phyloP scores from a whole-genome alignment of 35 echinoderm and acorn worm species.

The Acanthaster planci region DNA sequence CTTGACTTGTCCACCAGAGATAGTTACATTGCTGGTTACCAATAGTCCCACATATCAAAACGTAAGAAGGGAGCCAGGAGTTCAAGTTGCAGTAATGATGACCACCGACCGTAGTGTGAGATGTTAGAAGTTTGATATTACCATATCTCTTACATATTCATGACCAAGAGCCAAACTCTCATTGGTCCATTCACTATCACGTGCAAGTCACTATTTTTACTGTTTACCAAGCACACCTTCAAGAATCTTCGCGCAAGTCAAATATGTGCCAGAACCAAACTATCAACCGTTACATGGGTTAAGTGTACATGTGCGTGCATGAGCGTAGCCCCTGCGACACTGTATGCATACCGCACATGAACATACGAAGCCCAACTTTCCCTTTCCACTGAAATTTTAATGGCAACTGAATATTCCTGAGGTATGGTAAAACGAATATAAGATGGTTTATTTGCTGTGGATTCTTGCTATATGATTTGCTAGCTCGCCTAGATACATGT shows the following conservation, averaged over 20 bases:
- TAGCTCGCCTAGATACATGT: not conserved
- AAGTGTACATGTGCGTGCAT: not conserved
- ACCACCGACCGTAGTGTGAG: too few relatives aligned
- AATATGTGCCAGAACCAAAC: not conserved
- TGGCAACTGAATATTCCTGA: not conserved
- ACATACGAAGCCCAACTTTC: too few relatives aligned
- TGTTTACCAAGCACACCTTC: not conserved
- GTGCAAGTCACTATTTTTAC: not conserved
- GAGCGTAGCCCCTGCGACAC: too few relatives aligned
- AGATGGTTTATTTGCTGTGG: not conserved
- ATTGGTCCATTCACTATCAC: too few relatives aligned
- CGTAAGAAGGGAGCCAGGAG: too few relatives aligned
- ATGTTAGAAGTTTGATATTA: not conserved
- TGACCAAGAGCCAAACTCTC: not conserved
- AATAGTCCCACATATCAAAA: too few relatives aligned
- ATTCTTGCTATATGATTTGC: not conserved
- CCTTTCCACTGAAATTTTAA: too few relatives aligned
- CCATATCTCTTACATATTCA: constrained; percentile 5
- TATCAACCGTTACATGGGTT: not conserved
- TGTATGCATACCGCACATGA: not conserved
- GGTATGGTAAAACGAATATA: constrained; percentile 1
- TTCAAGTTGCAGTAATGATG: too few relatives aligned
- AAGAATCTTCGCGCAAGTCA: not conserved
- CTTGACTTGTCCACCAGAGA: too few relatives aligned
- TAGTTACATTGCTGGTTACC: too few relatives aligned